Evolutionary conservation across 1,140 invertebrate genomes (phyloP), one percentile per base, ranked within the genome.

Genomic region (Nasonia giraulti): DNA sequence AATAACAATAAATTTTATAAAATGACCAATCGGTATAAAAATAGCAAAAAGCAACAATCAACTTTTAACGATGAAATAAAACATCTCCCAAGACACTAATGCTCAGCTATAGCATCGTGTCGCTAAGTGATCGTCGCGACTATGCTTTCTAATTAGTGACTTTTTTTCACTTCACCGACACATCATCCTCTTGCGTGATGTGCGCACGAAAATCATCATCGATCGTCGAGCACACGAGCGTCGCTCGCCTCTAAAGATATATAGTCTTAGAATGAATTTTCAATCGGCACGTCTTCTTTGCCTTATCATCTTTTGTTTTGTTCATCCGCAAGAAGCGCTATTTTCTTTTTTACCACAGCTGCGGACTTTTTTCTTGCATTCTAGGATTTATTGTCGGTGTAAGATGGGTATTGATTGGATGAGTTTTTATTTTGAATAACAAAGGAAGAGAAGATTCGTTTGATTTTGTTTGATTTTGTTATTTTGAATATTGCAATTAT

Each of bases 141-240:
- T 50, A 14, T 27, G 75, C 44, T 77, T 77, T 77, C 75, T 77
- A 50, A 77, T 55, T 77, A 77, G 73, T n/a, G 73, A 44, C 11
- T 75, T 44, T 17, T 20, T 40, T 44, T 75, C 17, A 44, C 73
- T 75, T 71, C 69, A 5, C 27, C 69, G 23, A 6, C 23, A 1
- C 23, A 33, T 75, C n/a, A 69, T 69, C 68, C 68, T 69, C 31
- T 11, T 31, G 31, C 17, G 71, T 20, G 71, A 50, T 37, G 12
- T 31, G 14, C 14, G 14, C 47, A 50, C 47, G 47, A 50, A 17
- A 50, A 50, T 50, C 14, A 20, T 31, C 27, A 74, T 74, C 71
- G 71, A 74, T 74, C 71, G 33, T 37, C n/a, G 68, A 6, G n/a
- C 2, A 69, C n/a, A 50, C 14, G 47, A 50, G 5, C 47, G 12